Conservation (phyloP, 2,113 vertebrate species). For the Phocoena sinus region DNA sequence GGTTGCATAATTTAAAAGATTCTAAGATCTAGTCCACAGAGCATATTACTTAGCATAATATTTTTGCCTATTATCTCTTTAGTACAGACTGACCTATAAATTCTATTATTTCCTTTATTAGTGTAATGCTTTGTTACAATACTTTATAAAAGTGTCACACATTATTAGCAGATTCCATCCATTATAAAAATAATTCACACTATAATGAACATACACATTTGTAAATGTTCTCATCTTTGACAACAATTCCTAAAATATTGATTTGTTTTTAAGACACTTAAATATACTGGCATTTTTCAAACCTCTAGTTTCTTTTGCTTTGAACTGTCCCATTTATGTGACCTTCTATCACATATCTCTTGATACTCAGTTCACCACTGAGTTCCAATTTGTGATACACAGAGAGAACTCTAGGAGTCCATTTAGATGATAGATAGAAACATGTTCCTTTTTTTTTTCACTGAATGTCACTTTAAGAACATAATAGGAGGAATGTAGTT, state of each 20-base stretch:
- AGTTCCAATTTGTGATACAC: conserved; percentile 22
- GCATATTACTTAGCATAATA: background rate
- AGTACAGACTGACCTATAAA: background rate
- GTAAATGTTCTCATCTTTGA: background rate
- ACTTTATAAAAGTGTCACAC: background rate
- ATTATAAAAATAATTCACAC: background rate
- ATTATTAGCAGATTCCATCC: background rate
- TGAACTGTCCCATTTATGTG: conserved; percentile 7
- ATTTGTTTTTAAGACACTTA: background rate
- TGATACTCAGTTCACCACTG: background rate
- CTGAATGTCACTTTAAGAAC: background rate
- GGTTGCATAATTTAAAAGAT: background rate
- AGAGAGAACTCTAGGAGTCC: background rate
- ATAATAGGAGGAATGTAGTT: background rate
- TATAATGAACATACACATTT: background rate
- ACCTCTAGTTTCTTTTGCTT: background rate
- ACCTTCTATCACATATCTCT: background rate
- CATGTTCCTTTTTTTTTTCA: background rate
- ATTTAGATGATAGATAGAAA: conserved; percentile 34
- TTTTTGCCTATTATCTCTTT: background rate
- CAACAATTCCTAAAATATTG: background rate
- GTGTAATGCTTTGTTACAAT: background rate
- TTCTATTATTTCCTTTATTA: background rate
- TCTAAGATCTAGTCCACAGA: background rate
- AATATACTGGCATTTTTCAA: background rate